Evolutionary conservation across 2,888 invertebrate genomes (phyloP), one percentile per base, ranked within the genome.

Genomic region (Caenorhabditis angaria): DNA sequence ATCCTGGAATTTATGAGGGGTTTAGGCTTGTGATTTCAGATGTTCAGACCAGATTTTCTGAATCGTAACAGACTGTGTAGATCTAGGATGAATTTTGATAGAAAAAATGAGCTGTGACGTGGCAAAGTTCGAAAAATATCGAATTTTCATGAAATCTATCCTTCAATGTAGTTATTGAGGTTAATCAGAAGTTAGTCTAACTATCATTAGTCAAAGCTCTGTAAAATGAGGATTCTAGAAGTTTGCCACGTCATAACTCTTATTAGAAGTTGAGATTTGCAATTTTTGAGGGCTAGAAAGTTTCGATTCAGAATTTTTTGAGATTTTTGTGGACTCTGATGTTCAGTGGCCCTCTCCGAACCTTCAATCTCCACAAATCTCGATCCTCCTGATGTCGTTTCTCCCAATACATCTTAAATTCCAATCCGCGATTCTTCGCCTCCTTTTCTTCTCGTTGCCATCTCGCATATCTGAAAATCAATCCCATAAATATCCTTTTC

Each of bases 351-450:
- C 6, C 14, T 35, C 14, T 35, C n/a, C 5, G 8, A 18, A 78
- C 82, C 68, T 82, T 82, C 25, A 79, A 66, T 56, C 81, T 70
- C 81, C 81, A 81, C 50, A 74, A 65, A 54, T 80, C 78, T 12
- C 73, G 53, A 61, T 82, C 80, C 20, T 82, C 82, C 35, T 77
- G 61, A 41, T 77, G 68, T 10, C 81, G 61, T 48, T 77, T 65
- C 65, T 79, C 80, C 82, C 82, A 82, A 47, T 81, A 82, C 60
- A 77, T 78, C 53, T 77, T 72, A 65, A 77, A 78, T 55, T 82
- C 78, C 51, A 66, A 61, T 0, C 76, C 78, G 8, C 82, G 62
- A n/a, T 77, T 73, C 53, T 76, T 70, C 27, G 77, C 78, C 53
- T 82, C 81, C 27, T 65, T 61, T 51, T 78, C 72, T 29, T 82